phyloP scores from a whole-genome alignment of 23 tunicate genomes.

The Halocynthia roretzi region DNA sequence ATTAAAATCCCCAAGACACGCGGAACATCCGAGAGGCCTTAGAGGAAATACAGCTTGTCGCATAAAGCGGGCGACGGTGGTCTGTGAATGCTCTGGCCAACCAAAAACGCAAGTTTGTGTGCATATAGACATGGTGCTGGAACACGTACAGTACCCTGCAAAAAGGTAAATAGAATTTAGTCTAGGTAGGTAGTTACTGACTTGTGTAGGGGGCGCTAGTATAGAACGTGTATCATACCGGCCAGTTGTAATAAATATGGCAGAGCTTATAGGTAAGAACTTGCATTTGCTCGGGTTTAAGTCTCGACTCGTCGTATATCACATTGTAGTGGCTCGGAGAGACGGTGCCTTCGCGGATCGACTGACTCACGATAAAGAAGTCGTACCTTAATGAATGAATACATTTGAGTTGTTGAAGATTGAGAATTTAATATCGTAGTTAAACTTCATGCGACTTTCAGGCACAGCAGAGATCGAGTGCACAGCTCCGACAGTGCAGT shows the following conservation, averaged over 20 bases:
- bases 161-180: neutral
- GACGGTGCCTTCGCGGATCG: conserved; percentile 88
- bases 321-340: conserved; percentile 96
- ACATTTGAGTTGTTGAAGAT: neutral
- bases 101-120: conserved; percentile 92
- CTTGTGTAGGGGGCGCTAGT: no score
- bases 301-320: conserved; percentile 60
- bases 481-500: conserved; percentile 36
- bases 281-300: conserved; percentile 82
- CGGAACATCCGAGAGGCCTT: neutral
- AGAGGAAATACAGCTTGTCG: conserved; percentile 84
- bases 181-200: no score
- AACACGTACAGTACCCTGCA: conserved; percentile 88
- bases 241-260: conserved; percentile 94
- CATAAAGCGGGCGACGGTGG: conserved; percentile 39
- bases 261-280: conserved; percentile 87
- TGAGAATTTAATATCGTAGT: neutral
- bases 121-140: conserved; percentile 96
- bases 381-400: conserved; percentile 54
- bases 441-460: neutral
- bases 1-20: no score
- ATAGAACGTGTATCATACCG: conserved; percentile 29
- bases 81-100: conserved; percentile 87
- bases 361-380: conserved; percentile 91
- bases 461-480: conserved; percentile 5